Percentiles rank a stretch among this genome's conserved stretches.
These are phyloP conservation scores for Ciconia stormi DNA, from an alignment of 2,113 vertebrate genomes.

Conservation along the genomic window DNA sequence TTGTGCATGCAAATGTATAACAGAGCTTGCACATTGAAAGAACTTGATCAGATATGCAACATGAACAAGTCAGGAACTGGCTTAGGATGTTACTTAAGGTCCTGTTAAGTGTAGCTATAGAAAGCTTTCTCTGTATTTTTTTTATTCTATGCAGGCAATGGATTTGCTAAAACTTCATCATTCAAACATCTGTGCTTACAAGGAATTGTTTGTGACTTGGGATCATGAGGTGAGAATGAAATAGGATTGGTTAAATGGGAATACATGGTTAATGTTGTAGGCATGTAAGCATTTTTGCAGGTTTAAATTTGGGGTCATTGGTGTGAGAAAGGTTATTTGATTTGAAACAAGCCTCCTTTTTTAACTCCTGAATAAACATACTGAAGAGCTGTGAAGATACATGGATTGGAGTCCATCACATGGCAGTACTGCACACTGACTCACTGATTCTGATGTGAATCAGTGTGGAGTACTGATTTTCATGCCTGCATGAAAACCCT, in stretches of 20 bases:
- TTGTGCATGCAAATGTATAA: background rate
- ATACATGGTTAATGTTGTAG: background rate
- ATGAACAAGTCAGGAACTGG: background rate
- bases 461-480: background rate
- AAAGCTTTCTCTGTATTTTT: background rate
- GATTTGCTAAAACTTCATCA: slow-evolving; percentile 71
- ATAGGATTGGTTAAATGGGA: background rate
- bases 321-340: background rate
- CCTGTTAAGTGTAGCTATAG: background rate
- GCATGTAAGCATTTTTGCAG: background rate
- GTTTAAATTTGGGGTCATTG: background rate
- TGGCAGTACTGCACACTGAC: background rate
- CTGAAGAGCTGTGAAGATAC: background rate
- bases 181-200: slow-evolving; percentile 70
- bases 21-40: background rate
- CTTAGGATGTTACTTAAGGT: background rate
- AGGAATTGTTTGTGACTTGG: slow-evolving; percentile 77
- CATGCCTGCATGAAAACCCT: background rate
- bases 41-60: background rate
- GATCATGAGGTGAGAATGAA: slow-evolving; percentile 63
- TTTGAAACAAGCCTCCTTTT: background rate
- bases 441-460: background rate
- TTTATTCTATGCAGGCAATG: slow-evolving; percentile 48
- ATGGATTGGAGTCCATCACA: background rate
- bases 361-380: background rate